Evolutionary conservation across 2,888 invertebrate species (phyloP).

Genomic region (Enchytraeus crypticus): DNA sequence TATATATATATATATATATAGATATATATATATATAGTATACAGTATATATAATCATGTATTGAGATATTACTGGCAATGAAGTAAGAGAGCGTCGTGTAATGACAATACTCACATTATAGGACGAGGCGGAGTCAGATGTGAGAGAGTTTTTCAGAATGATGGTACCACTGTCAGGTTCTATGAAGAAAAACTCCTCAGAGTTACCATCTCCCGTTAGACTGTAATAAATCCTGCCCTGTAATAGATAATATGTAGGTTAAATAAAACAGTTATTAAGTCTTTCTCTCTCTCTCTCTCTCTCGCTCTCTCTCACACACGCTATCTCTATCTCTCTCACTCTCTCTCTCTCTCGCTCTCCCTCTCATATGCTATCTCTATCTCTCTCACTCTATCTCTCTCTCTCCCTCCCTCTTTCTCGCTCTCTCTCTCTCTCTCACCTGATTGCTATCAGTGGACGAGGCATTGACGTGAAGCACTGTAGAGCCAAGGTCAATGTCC

Average conservation of each 20-base stretch:
- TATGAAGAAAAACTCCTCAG: slow-evolving; percentile 33
- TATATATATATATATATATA: too few relatives aligned
- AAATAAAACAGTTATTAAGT: not conserved
- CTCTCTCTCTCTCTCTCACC: too few relatives aligned
- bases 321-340: too few relatives aligned
- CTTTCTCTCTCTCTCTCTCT: too few relatives aligned
- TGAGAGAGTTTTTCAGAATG: slow-evolving; percentile 28
- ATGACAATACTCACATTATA: not conserved
- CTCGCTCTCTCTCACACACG: too few relatives aligned
- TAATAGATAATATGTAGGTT: too few relatives aligned
- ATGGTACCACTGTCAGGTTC: slow-evolving; percentile 33
- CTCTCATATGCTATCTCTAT: too few relatives aligned
- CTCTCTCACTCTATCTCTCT: too few relatives aligned
- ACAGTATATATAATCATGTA: too few relatives aligned
- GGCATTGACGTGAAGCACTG: slow-evolving; percentile 13
- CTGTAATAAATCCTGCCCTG: slow-evolving; percentile 23
- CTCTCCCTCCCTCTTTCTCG: too few relatives aligned
- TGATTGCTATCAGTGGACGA: slow-evolving; percentile 1
- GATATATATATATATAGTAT: too few relatives aligned
- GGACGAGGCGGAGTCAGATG: slow-evolving; percentile 7
- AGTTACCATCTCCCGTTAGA: slow-evolving; percentile 20
- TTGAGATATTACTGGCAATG: not conserved
- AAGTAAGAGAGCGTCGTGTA: not conserved
- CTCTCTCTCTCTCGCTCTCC: too few relatives aligned
- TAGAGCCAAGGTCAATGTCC: slow-evolving; percentile 28